Base-by-base conservation (phyloP, 2,888 invertebrate species). In the Apamea sordens region DNA sequence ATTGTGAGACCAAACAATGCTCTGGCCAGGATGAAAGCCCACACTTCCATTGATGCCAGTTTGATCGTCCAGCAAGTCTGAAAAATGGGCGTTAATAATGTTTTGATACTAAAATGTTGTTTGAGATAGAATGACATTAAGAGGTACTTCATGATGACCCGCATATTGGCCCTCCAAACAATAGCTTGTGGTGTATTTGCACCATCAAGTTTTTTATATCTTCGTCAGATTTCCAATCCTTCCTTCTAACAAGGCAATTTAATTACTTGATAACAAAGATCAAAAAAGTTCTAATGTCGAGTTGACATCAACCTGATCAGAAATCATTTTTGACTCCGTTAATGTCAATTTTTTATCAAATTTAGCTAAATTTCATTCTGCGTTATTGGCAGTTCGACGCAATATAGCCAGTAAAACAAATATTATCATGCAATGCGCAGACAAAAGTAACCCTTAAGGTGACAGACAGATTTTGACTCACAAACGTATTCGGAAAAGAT, bases 11-110 rank as follows among this genome's bases (percentile, higher is more conserved):
- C 96, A 0, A 95, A 90, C 0, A 94, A 64, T 0, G 93, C 90
- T 47, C 96, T 89, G 0, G 95, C 95, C 0, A 93, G 50, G 4
- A 96, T 89, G 36, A 96, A 92, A 0, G 94, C 95, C 94, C 95
- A 94, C 0, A 91, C 90, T 2, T 93, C 91, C 76, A 94, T 83
- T 0, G 95, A 95, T 0, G 91, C 86, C 2, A 96, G 86, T 63
- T 95, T 93, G 18, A 95, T 88, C 0, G 93, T 86, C 96, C 96
- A 93, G 50, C 88, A 86, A 0, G 32, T 77, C 94, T 95, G 82
- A 77, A 88, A 59, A 36, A 47, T 24, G 2, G 61, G 32, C 18
- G 32, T 32, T 21, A 32, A 69, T 41, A 65, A 36, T 68, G 18
- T 36, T 71, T 36, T 61, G 2, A 2, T 59, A 3, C 24, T 6